Evolutionary conservation across 2,888 invertebrate genomes (phyloP).

Genomic region (Eueremaeus valkanovi): DNA sequence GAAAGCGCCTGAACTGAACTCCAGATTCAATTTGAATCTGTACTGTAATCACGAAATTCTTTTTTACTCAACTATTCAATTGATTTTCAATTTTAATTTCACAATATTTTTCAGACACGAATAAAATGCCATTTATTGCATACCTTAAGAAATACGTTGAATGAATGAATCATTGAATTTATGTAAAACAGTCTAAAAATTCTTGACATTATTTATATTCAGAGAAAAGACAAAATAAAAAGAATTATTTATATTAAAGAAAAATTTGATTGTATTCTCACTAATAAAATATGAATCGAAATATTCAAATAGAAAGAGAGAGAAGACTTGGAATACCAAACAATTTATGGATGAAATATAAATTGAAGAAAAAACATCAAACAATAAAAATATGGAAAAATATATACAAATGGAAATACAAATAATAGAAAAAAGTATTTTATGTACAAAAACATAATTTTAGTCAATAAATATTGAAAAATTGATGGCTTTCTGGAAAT

Average conservation of each 20-base stretch:
- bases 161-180: background rate
- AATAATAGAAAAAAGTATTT: background rate
- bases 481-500: background rate
- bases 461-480: slow-evolving; percentile 7
- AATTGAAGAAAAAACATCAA: background rate
- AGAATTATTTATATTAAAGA: background rate
- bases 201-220: background rate
- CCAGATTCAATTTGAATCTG: slow-evolving; percentile 19
- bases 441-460: background rate
- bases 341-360: too few species aligned
- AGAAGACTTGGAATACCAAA: background rate
- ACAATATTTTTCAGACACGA: background rate
- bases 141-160: background rate
- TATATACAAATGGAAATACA: background rate
- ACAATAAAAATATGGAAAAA: background rate
- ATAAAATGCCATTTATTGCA: background rate
- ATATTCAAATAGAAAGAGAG: too few species aligned
- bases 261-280: background rate
- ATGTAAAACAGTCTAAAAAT: background rate
- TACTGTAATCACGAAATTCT: slow-evolving; percentile 15
- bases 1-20: background rate
- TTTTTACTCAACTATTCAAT: background rate
- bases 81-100: background rate
- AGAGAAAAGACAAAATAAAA: too few species aligned
- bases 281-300: too few species aligned